Evolutionary conservation across 2,888 invertebrate genomes (phyloP).

Genomic region (Saturnia pavonia): DNA sequence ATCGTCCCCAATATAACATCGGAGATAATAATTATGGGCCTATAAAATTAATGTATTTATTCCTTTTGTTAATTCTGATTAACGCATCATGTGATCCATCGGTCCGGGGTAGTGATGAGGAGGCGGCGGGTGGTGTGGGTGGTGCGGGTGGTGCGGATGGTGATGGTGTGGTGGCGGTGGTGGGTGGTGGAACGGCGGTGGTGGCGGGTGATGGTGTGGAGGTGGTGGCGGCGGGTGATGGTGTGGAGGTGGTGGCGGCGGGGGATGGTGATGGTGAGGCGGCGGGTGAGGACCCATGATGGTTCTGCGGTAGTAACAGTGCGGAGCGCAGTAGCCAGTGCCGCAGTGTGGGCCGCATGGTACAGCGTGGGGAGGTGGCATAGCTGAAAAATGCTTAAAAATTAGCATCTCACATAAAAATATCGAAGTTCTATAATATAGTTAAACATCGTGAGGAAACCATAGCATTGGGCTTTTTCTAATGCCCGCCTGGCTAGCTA

Average conservation of each 20-base stretch:
- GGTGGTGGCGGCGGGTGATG: conserved; percentile 27
- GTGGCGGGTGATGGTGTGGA: conserved; percentile 26
- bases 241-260: conserved; percentile 31
- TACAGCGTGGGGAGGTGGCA: conserved; percentile 59
- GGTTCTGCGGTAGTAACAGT: conserved; percentile 47
- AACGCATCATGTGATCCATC: conserved; percentile 9
- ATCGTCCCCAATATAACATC: not conserved
- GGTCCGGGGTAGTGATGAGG: conserved; percentile 13
- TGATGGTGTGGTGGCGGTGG: not conserved
- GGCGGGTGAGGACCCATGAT: conserved; percentile 32
- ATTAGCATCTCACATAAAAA: not conserved
- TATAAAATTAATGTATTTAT: too few species aligned
- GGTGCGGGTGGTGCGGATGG: not conserved
- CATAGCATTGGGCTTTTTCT: too few species aligned
- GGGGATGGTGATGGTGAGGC: conserved; percentile 28
- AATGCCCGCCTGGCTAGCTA: too few species aligned
- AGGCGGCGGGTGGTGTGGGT: conserved; percentile 22
- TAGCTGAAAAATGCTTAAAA: conserved; percentile 49
- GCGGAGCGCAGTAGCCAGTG: conserved; percentile 52
- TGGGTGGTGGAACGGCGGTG: conserved; percentile 26
- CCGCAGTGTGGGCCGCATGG: conserved; percentile 65
- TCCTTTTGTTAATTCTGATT: not conserved
- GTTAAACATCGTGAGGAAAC: too few species aligned
- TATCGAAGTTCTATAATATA: too few species aligned
- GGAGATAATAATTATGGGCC: too few species aligned